Base-by-base conservation (phyloP, 2,888 invertebrate genomes). In the Thera britannica region DNA sequence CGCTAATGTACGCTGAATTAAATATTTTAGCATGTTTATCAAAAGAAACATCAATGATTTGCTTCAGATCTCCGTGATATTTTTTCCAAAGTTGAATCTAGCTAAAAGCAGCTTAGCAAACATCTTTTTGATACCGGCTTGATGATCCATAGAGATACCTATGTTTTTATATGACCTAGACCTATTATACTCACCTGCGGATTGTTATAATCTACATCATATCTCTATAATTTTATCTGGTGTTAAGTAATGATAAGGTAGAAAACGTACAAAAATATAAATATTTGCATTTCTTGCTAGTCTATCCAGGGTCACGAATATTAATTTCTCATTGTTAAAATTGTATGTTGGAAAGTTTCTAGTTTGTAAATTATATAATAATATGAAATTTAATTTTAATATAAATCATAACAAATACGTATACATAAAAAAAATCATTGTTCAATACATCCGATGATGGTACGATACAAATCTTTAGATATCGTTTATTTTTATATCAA, bases 251-350 rank as follows among this genome's bases (percentile, higher is more conserved):
- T 93, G 82, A 83, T 93, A 93, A 23, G 90, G 92, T 84, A 83
- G 88, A 89, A 89, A 88, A 80, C 93, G 93, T 93, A 93, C 92
- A 92, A 92, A 91, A 87, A 84, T 85, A 88, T 84, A 75, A 88
- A 85, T 86, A 87, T 85, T 86, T 91, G 92, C 92, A 92, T 93
- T 93, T 93, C 90, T 88, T 83, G 89, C 92, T 93, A 93, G 93
- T 93, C 92, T 87, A 80, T 85, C 9, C 92, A 90, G 91, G 89
- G 89, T 91, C 93, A 91, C 90, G 84, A 86, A 83, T 81, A 76
- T 65, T 67, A 78, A 79, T 78, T 72, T 79, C 73, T 79, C 77
- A 75, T 79, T 82, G 82, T 84, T 82, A 72, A 80, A 79, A 82
- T 62, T 77, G 79, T 76, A 79, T 81, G 83, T 76, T 80, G 79